Conservation (phyloP, 2,888 invertebrate species). For the Caenorhabditis plicata region DNA sequence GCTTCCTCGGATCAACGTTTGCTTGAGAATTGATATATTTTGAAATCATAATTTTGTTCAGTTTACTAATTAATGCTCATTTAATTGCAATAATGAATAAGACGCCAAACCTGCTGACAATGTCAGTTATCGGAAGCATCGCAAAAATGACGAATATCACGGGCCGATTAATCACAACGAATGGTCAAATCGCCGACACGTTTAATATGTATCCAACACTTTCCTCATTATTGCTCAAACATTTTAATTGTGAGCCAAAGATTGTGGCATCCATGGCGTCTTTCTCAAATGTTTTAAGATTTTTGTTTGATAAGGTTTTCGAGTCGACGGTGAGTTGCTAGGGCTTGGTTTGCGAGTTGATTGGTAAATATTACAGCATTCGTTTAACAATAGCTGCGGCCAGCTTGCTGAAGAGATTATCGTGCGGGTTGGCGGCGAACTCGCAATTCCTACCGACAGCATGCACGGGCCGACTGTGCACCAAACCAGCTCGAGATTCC, state of each 20-base stretch:
- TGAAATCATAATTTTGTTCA: no score
- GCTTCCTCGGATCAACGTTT: slow-evolving; percentile 96
- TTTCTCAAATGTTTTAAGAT: slow-evolving; percentile 50
- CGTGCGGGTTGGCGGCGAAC: slow-evolving; percentile 74
- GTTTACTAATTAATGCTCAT: slow-evolving; percentile 32
- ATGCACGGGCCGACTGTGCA: slow-evolving; percentile 66
- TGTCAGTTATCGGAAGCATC: slow-evolving; percentile 34
- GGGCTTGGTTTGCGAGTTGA: no score
- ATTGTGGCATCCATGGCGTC: slow-evolving; percentile 35
- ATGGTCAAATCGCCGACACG: slow-evolving; percentile 12
- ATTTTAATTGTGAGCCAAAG: slow-evolving; percentile 47
- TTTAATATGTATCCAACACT: slow-evolving; percentile 70
- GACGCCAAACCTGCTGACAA: slow-evolving; percentile 13
- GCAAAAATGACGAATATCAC: slow-evolving; percentile 23
- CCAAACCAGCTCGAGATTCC: slow-evolving; percentile 73
- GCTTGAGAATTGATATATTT: no score
- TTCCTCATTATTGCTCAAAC: slow-evolving; percentile 82
- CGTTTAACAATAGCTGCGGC: slow-evolving; percentile 2
- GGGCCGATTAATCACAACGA: slow-evolving; percentile 9
- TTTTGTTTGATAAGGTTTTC: slow-evolving; percentile 57
- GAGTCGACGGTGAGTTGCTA: slow-evolving; percentile 1
- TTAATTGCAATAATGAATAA: slow-evolving; percentile 32
- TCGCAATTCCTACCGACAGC: slow-evolving; percentile 70
- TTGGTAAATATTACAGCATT: background rate
- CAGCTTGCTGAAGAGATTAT: slow-evolving; percentile 45